A percentile compares a stretch with the other conserved stretches of the same genome.
Conservation (phyloP, 2,113 vertebrate genomes). For the Gorsachius goisagi region DNA sequence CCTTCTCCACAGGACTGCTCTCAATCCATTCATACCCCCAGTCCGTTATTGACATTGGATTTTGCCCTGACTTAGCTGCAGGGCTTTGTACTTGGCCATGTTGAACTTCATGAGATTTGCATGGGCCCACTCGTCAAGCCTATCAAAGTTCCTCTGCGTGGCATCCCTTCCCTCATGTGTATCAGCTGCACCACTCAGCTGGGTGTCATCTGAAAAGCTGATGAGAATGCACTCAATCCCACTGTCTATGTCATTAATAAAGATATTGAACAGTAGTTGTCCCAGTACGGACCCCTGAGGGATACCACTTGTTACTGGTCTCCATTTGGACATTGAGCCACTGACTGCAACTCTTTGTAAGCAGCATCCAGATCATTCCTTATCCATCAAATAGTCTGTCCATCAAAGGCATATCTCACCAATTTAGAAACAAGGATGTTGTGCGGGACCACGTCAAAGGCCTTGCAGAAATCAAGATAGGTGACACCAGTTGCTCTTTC, state of each 20-base stretch:
- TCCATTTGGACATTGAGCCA: neutral
- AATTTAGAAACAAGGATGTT: neutral
- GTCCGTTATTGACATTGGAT: accelerated
- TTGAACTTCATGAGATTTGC: neutral
- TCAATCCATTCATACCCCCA: neutral
- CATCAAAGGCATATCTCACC: accelerated
- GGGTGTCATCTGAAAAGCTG: neutral
- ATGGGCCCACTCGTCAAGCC: accelerated
- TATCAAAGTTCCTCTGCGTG: neutral
- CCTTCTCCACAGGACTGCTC: neutral
- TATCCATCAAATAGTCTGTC: neutral
- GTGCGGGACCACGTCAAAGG: neutral
- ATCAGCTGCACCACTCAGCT: neutral
- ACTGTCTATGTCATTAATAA: neutral
- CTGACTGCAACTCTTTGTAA: neutral
- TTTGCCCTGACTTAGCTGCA: accelerated
- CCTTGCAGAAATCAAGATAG: neutral
- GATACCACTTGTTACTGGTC: neutral
- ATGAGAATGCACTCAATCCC: accelerated
- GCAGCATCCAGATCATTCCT: neutral
- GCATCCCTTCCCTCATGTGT: accelerated
- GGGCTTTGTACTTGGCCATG: too few relatives aligned
- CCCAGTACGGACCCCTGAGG: accelerated
- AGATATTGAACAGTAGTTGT: neutral
- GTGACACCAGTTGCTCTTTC: neutral